Base-by-base conservation (phyloP, 1,140 invertebrate genomes). In the Bombus affinis region DNA sequence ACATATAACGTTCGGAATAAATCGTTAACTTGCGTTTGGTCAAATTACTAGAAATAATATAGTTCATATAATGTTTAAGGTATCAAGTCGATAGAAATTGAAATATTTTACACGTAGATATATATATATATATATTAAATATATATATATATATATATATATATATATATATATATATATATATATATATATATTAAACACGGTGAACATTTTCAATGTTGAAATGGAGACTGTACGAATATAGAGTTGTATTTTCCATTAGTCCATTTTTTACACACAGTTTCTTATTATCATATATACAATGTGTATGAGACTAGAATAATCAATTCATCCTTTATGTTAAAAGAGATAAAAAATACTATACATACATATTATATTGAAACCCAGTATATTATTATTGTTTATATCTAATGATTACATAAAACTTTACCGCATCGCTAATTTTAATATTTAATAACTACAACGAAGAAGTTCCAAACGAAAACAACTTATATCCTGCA, bases 31-130 rank as follows among this genome's bases (percentile, higher is more conserved):
- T 42, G 82, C 39, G 84, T 88, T 90, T 83, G 87, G 32, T 92
- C 84, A 91, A 90, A 88, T 89, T 91, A 76, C 66, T 92, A 91
- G 78, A 37, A 75, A 73, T 92, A 91, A 91, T 76, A 86, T 80
- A 90, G 89, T 77, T 22, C 71, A 72, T 81, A 42, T 86, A 85
- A 81, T 32, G 65, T 83, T 86, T 90, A 88, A 87, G 75, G 5
- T 90, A 90, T 85, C n/a, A 80, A 88, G 59, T 84, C 62, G 81
- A 89, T 90, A 85, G 57, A 77, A 76, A 85, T 86, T 77, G 77
- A 86, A 74, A 88, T 81, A 90, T 90, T 90, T 90, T 90, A 90
- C 89, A 88, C 65, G 80, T 90, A 90, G 71, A 35, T 72, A 85
- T 77, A 37, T 74, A 47, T 75, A 85, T 75, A 66, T 42, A 73